phyloP scores from a whole-genome alignment of 2,113 vertebrate genomes.

The Anoplopoma fimbria region DNA sequence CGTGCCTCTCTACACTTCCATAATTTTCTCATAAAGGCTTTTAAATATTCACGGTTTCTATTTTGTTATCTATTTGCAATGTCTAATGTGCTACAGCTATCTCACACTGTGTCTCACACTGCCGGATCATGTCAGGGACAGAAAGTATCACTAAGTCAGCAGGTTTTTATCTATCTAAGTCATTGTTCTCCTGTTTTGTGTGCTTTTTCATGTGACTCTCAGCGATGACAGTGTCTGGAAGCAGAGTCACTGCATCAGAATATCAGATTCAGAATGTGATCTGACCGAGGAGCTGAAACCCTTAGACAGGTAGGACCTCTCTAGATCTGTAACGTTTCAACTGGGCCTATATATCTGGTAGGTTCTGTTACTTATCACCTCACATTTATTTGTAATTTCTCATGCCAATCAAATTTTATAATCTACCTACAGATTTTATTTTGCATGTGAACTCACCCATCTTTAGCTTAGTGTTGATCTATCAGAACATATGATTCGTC shows the following conservation, averaged over 20 bases:
- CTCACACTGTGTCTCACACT: background rate
- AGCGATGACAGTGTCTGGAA: too few species aligned
- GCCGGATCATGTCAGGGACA: background rate
- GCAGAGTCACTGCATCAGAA: conserved; percentile 80
- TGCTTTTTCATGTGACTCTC: conserved; percentile 26
- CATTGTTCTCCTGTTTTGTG: background rate
- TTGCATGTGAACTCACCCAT: background rate
- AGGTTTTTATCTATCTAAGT: background rate
- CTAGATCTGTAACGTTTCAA: background rate
- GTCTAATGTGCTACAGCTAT: background rate
- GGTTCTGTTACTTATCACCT: background rate
- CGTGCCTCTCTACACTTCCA: too few species aligned
- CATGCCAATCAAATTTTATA: background rate
- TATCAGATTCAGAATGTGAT: conserved; percentile 85
- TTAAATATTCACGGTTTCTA: background rate
- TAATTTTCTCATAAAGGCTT: background rate
- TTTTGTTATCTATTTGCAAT: background rate
- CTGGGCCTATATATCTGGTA: background rate
- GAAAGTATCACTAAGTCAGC: background rate
- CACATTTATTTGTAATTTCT: background rate
- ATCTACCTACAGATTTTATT: background rate
- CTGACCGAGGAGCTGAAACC: conserved; percentile 79
- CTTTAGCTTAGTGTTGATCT: background rate
- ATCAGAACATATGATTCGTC: background rate
- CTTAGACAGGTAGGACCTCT: conserved; percentile 43